Conservation (phyloP, 1,140 invertebrate genomes). For the Laodelphax striatellus region DNA sequence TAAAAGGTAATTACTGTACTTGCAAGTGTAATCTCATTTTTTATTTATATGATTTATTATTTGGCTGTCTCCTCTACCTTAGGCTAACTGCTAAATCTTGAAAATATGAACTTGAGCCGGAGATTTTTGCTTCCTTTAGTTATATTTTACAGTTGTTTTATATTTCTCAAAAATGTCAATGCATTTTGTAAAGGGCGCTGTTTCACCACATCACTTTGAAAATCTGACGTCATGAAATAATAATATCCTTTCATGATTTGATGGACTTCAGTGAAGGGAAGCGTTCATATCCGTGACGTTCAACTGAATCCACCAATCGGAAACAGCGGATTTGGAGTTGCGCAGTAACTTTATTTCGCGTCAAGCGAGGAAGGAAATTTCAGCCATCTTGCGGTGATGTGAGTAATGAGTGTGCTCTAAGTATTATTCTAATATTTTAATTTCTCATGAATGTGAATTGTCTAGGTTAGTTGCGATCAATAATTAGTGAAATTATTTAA, state of each 20-base stretch:
- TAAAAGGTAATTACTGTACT: too few species aligned
- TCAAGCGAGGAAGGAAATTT: conserved; percentile 23
- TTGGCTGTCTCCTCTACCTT: too few species aligned
- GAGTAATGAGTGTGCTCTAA: conserved; percentile 21
- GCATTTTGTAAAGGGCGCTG: too few species aligned
- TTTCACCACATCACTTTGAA: too few species aligned
- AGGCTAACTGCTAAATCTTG: too few species aligned
- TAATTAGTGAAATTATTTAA: not conserved
- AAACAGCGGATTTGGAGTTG: conserved; percentile 17
- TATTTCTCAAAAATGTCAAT: too few species aligned
- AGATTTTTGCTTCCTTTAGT: too few species aligned
- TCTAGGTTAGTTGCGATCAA: conserved; percentile 7
- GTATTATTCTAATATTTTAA: conserved; percentile 11
- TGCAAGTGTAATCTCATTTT: too few species aligned
- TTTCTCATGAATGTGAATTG: conserved; percentile 6
- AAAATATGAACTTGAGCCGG: too few species aligned
- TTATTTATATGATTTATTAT: too few species aligned
- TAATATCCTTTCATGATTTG: not conserved
- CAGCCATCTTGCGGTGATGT: conserved; percentile 26
- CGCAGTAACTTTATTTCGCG: conserved; percentile 23
- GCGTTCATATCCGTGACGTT: not conserved
- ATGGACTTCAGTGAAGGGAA: not conserved
- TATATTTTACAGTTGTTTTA: too few species aligned
- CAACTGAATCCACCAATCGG: not conserved
- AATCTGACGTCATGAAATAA: too few species aligned